Conservation (phyloP, 2,113 vertebrate genomes). For the Leptosomus discolor region DNA sequence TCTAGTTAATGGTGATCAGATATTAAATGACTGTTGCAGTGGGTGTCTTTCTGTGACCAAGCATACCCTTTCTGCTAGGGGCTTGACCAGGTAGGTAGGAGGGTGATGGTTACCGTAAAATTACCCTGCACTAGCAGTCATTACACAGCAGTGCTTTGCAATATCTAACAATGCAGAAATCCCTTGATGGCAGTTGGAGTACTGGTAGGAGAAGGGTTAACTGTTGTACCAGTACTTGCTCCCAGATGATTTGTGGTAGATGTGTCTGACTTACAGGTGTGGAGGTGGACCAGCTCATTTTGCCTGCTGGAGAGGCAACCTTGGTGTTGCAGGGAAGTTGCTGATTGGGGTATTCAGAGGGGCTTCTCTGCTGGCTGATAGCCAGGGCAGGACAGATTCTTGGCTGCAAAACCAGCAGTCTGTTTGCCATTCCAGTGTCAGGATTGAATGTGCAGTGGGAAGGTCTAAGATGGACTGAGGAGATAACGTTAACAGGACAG, state of each 20-base stretch:
- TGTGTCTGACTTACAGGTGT: not conserved
- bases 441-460: not conserved
- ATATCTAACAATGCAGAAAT: not conserved
- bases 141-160: not conserved
- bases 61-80: not conserved
- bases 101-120: not conserved
- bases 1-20: not conserved
- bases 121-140: not conserved
- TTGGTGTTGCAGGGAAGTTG: not conserved
- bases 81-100: not conserved
- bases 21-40: not conserved
- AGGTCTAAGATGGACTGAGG: not conserved
- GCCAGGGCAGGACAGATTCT: not conserved
- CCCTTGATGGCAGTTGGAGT: not conserved
- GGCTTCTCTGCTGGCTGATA: not conserved
- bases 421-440: not conserved
- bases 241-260: not conserved
- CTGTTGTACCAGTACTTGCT: not conserved
- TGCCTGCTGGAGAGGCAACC: not conserved
- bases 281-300: not conserved
- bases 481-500: fast-evolving
- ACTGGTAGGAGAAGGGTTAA: not conserved
- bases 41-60: not conserved
- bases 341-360: not conserved
- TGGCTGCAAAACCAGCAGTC: not conserved